phyloP scores from a whole-genome alignment of 2,113 vertebrate genomes.

The Dryoscopus gambensis region DNA sequence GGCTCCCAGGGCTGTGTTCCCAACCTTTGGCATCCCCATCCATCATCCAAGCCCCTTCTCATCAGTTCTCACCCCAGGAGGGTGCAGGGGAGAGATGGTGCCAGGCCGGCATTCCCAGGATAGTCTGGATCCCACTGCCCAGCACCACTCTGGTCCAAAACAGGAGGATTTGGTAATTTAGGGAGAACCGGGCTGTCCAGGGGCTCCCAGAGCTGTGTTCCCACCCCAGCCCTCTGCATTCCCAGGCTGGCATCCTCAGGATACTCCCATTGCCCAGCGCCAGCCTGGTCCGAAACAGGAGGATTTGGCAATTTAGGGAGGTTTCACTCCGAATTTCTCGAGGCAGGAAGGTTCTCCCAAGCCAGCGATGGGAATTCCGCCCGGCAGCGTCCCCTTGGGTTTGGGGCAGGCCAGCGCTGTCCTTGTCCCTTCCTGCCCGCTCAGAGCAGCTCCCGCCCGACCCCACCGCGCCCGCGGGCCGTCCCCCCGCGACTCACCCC shows the following conservation, averaged over 20 bases:
- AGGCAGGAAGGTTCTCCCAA: background rate
- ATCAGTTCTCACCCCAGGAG: background rate
- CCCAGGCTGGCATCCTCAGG: background rate
- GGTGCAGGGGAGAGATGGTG: no score
- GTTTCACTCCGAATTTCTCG: rapidly evolving
- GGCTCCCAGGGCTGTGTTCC: background rate
- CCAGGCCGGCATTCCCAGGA: background rate
- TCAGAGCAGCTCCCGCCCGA: background rate
- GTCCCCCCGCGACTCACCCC: slow-evolving; percentile 75
- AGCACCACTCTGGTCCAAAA: background rate
- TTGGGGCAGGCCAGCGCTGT: rapidly evolving
- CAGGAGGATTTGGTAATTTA: background rate
- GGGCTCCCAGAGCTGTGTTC: background rate
- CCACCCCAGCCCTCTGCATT: background rate
- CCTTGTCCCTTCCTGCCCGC: rapidly evolving
- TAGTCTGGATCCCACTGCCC: background rate
- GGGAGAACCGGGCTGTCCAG: background rate
- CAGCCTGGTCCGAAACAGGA: background rate
- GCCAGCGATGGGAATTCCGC: rapidly evolving
- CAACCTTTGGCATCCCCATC: background rate
- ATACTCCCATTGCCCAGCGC: background rate
- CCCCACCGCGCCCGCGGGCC: rapidly evolving
- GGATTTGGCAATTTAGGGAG: background rate
- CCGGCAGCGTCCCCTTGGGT: rapidly evolving
- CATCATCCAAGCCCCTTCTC: background rate